Percentiles rank a stretch among this genome's conserved stretches.
phyloP scores from a whole-genome alignment of 2,888 invertebrate species.

The Drosophila gaucha region DNA sequence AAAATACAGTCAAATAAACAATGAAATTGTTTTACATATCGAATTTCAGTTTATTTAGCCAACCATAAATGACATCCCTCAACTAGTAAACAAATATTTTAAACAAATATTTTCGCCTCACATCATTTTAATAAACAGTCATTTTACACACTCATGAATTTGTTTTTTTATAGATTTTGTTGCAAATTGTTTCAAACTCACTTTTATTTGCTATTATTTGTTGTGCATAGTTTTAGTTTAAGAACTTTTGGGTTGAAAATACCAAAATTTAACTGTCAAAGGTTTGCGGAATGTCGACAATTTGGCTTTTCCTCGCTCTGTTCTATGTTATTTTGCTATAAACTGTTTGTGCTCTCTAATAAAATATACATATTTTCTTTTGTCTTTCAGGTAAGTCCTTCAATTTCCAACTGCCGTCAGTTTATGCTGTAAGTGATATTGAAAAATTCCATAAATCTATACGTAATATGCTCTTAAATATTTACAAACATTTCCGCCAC shows the following conservation, averaged over 20 bases:
- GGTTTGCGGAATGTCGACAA: no score
- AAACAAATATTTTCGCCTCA: conserved; percentile 26
- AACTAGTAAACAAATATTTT: conserved; percentile 20
- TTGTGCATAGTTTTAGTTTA: no score
- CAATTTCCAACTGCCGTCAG: background rate
- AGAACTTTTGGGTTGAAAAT: no score
- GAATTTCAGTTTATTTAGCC: conserved; percentile 51
- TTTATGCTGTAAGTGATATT: conserved; percentile 20
- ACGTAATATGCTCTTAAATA: conserved; percentile 18
- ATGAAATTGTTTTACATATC: conserved; percentile 40
- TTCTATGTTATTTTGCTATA: no score
- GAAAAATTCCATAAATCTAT: conserved; percentile 2
- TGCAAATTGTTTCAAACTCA: background rate
- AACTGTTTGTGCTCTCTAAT: no score
- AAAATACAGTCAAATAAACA: conserved; percentile 1
- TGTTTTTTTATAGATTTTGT: conserved; percentile 11
- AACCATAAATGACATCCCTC: conserved; percentile 54
- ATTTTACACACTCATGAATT: conserved; percentile 8
- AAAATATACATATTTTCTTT: background rate
- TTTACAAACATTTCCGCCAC: conserved; percentile 9
- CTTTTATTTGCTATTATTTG: no score
- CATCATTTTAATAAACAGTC: conserved; percentile 46
- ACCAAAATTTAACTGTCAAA: no score
- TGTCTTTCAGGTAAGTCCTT: conserved; percentile 60
- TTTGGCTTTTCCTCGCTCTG: no score